Percentiles rank a stretch among this genome's conserved stretches.
These are phyloP conservation scores for Rhinatrema bivittatum DNA, from an alignment of 2,797 vertebrate genomes.

Conservation along the genomic window DNA sequence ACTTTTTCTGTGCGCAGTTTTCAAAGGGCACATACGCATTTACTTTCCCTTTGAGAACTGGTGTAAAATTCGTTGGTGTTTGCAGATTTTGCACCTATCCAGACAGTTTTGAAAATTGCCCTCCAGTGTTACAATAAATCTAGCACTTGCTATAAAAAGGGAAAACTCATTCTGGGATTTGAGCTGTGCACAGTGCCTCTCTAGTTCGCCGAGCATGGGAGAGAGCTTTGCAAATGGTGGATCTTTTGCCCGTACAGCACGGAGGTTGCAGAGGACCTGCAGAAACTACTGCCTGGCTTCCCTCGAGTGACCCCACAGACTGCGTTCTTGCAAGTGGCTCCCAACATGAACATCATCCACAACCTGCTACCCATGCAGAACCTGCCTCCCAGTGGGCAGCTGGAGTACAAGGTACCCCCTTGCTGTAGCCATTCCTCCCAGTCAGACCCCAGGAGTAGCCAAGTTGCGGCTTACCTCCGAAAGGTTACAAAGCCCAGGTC, in stretches of 20 bases:
- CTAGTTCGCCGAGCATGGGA: background rate
- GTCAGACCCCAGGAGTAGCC: background rate
- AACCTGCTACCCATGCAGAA: constrained; percentile 83
- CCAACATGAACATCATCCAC: constrained; percentile 78
- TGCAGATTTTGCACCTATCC: too few relatives aligned
- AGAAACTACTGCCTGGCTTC: constrained; percentile 87
- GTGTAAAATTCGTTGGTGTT: too few relatives aligned
- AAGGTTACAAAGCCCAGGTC: background rate
- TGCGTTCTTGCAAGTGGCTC: constrained; percentile 76
- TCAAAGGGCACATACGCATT: too few relatives aligned
- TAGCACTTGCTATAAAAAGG: too few relatives aligned
- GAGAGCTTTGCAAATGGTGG: too few relatives aligned
- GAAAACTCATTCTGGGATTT: too few relatives aligned
- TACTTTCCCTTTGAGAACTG: too few relatives aligned
- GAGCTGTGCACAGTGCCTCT: rapidly evolving
- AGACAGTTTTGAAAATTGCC: too few relatives aligned
- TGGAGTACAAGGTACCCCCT: constrained; percentile 94
- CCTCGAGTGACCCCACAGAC: constrained; percentile 77
- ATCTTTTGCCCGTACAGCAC: too few relatives aligned
- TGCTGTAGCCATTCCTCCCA: rapidly evolving
- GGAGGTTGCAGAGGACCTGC: constrained; percentile 88
- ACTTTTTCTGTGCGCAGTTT: too few relatives aligned
- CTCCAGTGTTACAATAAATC: too few relatives aligned
- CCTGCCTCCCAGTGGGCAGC: constrained; percentile 83
- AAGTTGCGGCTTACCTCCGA: rapidly evolving